Base-by-base conservation (phyloP, 2,888 invertebrate species). In the Atrina japonica region DNA sequence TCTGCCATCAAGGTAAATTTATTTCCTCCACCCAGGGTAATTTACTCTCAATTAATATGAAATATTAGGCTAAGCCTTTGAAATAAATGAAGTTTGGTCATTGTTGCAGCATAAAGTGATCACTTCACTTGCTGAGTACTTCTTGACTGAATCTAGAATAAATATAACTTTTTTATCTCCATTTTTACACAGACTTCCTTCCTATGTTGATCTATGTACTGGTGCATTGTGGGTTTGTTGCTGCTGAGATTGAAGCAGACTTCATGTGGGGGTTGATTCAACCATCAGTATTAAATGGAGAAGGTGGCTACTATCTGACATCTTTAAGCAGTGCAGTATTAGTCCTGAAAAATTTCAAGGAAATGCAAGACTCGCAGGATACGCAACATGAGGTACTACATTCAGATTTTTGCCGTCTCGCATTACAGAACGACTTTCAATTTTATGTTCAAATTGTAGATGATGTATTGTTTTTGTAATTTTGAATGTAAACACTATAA, bases 221-320 rank as follows among this genome's bases (percentile, higher is more conserved):
- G 79, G 96, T 97, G 0, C 95, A 96, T 75, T 95, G 96, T 81
- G 95, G 96, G 41, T 94, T 97, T 84, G 95, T 97, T 7, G 95
- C 96, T 35, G 97, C 97, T 0, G 98, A 98, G 91, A 94, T 98
- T 68, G 98, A 98, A 90, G 97, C 97, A 0, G 97, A 97, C 88
- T 96, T 97, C 89, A 98, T 98, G 97, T 97, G 97, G 93, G 97
- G 92, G 27, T 92, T 99, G 45, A 92, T 98, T 41, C 98, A 98
- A 70, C 96, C 96, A 0, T 96, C 97, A 0, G 91, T 98, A 61
- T 92, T 97, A 58, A 95, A 95, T 0, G 97, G 97, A 2, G 97
- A 98, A 89, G 97, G 97, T 0, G 97, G 97, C 3, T 98, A 98
- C 91, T 98, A 98, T 90, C 93, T 98, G 70, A 97, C 98, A 0